Evolutionary conservation across 2,797 vertebrate species (phyloP), one percentile per base, ranked within the genome.

Genomic region (Thaleichthys pacificus): DNA sequence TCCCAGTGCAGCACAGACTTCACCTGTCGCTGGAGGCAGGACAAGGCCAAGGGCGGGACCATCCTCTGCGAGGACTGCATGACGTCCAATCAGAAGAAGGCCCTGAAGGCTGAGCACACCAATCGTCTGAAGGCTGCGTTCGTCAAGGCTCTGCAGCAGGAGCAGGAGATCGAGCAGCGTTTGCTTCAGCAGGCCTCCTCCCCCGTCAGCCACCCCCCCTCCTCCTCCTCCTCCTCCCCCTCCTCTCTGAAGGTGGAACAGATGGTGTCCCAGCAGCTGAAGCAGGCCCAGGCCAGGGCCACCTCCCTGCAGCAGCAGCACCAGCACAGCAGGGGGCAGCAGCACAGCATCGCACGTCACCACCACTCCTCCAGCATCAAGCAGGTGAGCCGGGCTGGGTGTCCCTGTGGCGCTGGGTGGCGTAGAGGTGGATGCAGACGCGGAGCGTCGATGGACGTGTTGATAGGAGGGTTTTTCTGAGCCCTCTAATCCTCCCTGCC

Each of bases 1-100:
- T 89, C 92, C 38, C 96, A 99, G 88, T 98, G 97, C 90, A 94
- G 96, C 91, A 98, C 97, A 5, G 97, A 99, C 92, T 99, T 99
- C 93, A 98, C 97, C 21, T 96, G 95, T 90, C 95, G 96, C 76
- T 99, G 97, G 97, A 94, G 96, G 82, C 95, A 95, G 76, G 92
- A 92, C 74, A 91, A 88, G 76, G 91, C 95, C 72, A 96, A 96
- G 90, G 91, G 95, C 0, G 95, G 96, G 1, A 86, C 83, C 68
- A 87, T 96, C 68, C 93, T 98, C 93, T 99, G 97, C 7, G 97
- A 98, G 86, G 96, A 94, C 76, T 99, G 97, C 89, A 96, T 97
- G 96, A 95, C 96, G 0, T 96, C 96, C 54, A 97, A 95, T 87
- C 97, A 97, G 92, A 99, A 99, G 87, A 97, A 95, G 90, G 91